Evolutionary conservation across 1,140 invertebrate species (phyloP).

Genomic region (Drosophila sproati): DNA sequence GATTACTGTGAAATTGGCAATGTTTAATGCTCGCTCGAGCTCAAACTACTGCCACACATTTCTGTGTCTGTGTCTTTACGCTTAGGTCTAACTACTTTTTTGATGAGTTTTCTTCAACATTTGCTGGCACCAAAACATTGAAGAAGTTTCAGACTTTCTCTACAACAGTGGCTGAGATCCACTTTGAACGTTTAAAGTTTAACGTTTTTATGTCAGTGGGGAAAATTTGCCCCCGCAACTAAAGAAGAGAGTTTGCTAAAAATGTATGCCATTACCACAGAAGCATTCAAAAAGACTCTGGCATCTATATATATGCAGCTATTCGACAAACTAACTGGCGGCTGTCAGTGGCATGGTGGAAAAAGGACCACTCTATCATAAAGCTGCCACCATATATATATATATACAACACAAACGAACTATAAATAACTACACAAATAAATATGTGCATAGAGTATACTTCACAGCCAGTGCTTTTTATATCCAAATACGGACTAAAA

Average conservation of each 20-base stretch:
- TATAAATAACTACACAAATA: no score
- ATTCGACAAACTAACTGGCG: no score
- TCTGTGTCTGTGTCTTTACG: slow-evolving; percentile 60
- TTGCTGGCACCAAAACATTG: slow-evolving; percentile 36
- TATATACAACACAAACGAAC: no score
- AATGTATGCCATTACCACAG: slow-evolving; percentile 2
- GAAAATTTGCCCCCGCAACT: slow-evolving; percentile 2
- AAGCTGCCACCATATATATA: no score
- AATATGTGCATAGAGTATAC: no score
- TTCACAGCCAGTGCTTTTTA: no score
- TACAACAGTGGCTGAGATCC: slow-evolving; percentile 12
- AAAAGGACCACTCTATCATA: no score
- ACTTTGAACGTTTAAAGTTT: slow-evolving; percentile 4
- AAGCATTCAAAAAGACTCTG: neutral
- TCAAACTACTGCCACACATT: slow-evolving; percentile 33
- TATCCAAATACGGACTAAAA: no score
- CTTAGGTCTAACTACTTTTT: slow-evolving; percentile 68
- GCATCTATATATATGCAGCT: neutral
- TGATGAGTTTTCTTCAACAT: slow-evolving; percentile 70
- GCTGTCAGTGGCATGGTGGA: no score
- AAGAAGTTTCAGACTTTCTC: slow-evolving; percentile 62
- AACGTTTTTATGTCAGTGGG: slow-evolving; percentile 16
- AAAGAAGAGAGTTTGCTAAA: slow-evolving; percentile 25
- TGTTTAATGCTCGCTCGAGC: slow-evolving; percentile 67
- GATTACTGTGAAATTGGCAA: slow-evolving; percentile 82